phyloP scores from a whole-genome alignment of 2,113 vertebrate genomes.

The Mesembrinibis cayennensis region DNA sequence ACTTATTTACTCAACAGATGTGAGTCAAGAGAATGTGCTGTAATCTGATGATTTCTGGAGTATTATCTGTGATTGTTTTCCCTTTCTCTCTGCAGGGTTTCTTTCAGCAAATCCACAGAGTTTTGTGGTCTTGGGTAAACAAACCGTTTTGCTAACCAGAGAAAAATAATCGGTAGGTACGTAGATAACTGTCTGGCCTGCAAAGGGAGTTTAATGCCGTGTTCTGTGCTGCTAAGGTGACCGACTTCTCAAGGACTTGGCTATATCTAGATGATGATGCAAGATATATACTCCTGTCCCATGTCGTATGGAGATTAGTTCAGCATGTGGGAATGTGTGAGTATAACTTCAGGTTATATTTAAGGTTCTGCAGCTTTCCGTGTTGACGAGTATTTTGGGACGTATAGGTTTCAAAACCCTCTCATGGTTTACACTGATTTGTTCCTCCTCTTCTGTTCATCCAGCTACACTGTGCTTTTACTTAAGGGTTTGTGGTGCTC shows the following conservation, averaged over 20 bases:
- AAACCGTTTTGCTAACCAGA: conserved; percentile 1
- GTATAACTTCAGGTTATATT: neutral
- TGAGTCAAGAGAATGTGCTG: conserved; percentile 29
- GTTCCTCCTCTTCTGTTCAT: neutral
- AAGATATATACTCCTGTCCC: neutral
- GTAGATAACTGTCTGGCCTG: neutral
- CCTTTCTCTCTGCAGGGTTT: conserved; percentile 20
- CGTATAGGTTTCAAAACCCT: neutral
- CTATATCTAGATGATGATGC: neutral
- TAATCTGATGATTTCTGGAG: conserved; percentile 61
- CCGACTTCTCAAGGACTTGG: neutral
- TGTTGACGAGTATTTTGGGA: neutral
- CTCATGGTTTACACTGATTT: neutral
- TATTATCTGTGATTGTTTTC: conserved; percentile 60
- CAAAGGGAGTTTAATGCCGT: neutral
- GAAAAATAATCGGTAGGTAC: neutral
- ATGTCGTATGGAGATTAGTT: neutral
- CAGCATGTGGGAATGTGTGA: neutral
- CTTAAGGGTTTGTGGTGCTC: neutral
- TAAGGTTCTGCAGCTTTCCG: neutral
- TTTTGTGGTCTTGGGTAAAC: conserved; percentile 42
- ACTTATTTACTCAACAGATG: conserved; percentile 60
- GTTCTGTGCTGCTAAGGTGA: neutral
- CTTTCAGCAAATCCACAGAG: conserved; percentile 14
- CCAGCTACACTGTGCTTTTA: neutral